Percentiles rank a stretch among this genome's conserved stretches.
phyloP scores from a whole-genome alignment of 2,113 vertebrate species.

The Rana temporaria region DNA sequence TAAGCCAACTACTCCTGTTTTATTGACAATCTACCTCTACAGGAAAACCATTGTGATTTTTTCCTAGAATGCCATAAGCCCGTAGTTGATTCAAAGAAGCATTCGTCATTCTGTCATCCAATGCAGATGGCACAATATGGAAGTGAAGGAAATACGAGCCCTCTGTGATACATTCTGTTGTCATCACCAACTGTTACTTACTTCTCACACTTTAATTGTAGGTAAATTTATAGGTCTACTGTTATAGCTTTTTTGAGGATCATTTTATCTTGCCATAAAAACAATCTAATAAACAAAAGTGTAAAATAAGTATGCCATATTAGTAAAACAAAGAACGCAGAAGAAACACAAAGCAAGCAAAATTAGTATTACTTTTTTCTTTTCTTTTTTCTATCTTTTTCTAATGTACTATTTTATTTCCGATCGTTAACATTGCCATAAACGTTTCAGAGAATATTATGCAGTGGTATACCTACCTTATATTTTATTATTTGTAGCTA shows the following conservation, averaged over 20 bases:
- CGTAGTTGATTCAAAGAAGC: no score
- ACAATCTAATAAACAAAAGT: slow-evolving; percentile 17
- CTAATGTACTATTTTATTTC: slow-evolving; percentile 35
- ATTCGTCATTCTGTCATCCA: no score
- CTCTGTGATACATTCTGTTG: background rate
- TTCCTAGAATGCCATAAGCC: background rate
- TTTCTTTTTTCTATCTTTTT: slow-evolving; percentile 26
- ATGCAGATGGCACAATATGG: no score
- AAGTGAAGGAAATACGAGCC: no score
- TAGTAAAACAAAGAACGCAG: background rate
- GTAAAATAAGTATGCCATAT: slow-evolving; percentile 22
- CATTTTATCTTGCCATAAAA: slow-evolving; percentile 12
- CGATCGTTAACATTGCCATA: slow-evolving; percentile 38
- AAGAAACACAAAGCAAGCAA: background rate
- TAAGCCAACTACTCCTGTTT: no score
- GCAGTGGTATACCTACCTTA: slow-evolving; percentile 37
- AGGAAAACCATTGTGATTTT: no score
- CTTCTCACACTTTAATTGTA: no score
- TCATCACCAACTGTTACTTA: background rate
- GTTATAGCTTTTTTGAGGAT: background rate
- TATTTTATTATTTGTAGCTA: slow-evolving; percentile 34
- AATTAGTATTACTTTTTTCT: slow-evolving; percentile 31
- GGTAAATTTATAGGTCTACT: no score
- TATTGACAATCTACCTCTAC: no score
- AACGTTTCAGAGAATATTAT: slow-evolving; percentile 38